Base-by-base conservation (phyloP, 2,888 invertebrate genomes). In the Sceliomorpha sp. region DNA sequence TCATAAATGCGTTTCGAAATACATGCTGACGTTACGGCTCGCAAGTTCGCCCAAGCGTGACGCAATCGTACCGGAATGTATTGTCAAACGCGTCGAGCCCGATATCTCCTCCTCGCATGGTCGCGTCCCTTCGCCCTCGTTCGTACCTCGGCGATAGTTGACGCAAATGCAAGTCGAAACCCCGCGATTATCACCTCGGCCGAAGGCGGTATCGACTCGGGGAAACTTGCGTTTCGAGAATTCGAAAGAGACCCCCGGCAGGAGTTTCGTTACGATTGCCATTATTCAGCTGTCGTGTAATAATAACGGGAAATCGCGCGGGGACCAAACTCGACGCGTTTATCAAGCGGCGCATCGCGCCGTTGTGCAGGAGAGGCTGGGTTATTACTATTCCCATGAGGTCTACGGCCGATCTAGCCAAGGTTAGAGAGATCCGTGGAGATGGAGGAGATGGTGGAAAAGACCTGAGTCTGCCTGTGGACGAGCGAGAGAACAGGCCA, bases 61-160 rank as follows among this genome's bases (percentile, higher is more conserved):
- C 60, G 70, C 72, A 74, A 78, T 80, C 78, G 77, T 77, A 77
- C 78, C 73, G 71, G 74, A 81, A 79, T 74, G 73, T 77, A 80
- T 81, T 78, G 80, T 77, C 76, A 74, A 70, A 63, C 67, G 60
- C 55, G 68, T 62, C 69, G 44, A 64, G 74, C 72, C 74, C 76
- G 71, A 72, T 78, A 76, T 63, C 67, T 53, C 72, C 56, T 53
- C 53, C 69, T 62, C 24, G 36, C 26, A 69, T 66, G 60, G 40
- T 10, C 58, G 63, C 34, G 13, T 26, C 39, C 15, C 20, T 44
- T 9, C 2, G 10, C n/a, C n/a, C n/a, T n/a, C n/a, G n/a, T n/a
- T n/a, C n/a, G n/a, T n/a, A n/a, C n/a, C n/a, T n/a, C n/a, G n/a
- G n/a, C n/a, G n/a, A n/a, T n/a, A n/a, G n/a, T n/a, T n/a, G n/a